Evolutionary conservation across 2,797 vertebrate species (phyloP), one percentile per base, ranked within the genome.

Genomic region (Hippopotamyrus pictus): DNA sequence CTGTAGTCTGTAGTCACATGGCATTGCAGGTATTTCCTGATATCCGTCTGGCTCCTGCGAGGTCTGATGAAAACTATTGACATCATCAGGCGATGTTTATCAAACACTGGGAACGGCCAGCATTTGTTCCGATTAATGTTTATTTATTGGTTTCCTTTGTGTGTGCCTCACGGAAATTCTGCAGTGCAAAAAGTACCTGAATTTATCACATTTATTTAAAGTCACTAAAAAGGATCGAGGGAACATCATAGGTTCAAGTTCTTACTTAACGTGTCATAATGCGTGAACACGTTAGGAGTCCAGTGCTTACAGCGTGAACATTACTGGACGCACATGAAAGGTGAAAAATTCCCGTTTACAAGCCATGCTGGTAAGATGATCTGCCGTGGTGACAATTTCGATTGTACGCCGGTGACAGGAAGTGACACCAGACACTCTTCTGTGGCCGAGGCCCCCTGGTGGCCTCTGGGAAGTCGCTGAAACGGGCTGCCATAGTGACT

Each of bases 391-490:
- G 48, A 53, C 48, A 85, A 85, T 25, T 85, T 33, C 25, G 22
- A 53, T 85, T 53, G 83, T 53, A 22, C 53, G 48, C 48, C 22
- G 5, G 48, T 51, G n/a, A 85, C 83, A 85, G 83, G 83, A 85
- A 85, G 48, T 85, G 83, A 85, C 83, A 85, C 83, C 48, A 51
- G 83, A 53, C 83, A 53, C 83, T 50, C 41, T 22, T 82, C 76
- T 82, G 76, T 12, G 41, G 76, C 37, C 1, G 41, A 53, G 48
- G 48, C 12, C 48, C 83, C 33, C 83, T 2, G 22, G 44, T 25
- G 46, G n/a, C 83, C 48, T 53, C 48, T 51, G 46, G 48, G 83
- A 85, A 85, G 83, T 29, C 1, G 51, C 29, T 87, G 29, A 87
- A 62, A 85, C 3, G 48, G 83, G 22, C 12, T 53, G 83, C 53